Evolutionary conservation across 2,113 vertebrate species (phyloP).

Genomic region (Probosciger aterrimus): DNA sequence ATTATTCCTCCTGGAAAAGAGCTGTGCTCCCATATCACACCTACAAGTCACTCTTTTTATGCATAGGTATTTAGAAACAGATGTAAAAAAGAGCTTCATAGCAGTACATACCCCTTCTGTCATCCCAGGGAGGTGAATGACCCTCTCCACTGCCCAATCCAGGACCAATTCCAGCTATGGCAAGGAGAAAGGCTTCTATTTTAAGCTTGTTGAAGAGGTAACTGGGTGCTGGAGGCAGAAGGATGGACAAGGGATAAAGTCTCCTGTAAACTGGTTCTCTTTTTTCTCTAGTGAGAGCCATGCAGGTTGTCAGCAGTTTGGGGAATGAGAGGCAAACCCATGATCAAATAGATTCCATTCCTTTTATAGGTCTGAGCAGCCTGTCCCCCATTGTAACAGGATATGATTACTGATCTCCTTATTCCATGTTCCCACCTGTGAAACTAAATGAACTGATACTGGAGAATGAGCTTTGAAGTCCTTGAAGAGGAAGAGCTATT

Average conservation of each 20-base stretch:
- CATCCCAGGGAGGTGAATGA: neutral
- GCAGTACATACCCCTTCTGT: neutral
- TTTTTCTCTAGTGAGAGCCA: neutral
- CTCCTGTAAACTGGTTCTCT: neutral
- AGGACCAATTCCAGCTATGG: neutral
- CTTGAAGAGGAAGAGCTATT: neutral
- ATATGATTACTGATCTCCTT: neutral
- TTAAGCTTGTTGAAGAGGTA: neutral
- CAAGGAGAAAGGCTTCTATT: conserved; percentile 2
- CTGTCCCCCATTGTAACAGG: neutral
- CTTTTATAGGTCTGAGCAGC: neutral
- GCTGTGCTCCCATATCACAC: neutral
- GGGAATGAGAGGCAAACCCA: neutral
- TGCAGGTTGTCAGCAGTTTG: neutral
- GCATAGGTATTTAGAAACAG: neutral
- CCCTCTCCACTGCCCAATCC: neutral
- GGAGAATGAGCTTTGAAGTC: neutral
- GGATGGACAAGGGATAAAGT: neutral
- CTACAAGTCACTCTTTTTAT: neutral
- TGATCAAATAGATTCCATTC: neutral
- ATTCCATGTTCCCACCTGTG: neutral
- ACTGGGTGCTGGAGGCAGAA: neutral
- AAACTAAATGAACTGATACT: neutral
- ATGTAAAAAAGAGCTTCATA: neutral
- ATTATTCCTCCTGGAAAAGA: conserved; percentile 25